Evolutionary conservation across 2,113 vertebrate genomes (phyloP).

Genomic region (Caranx ignobilis): DNA sequence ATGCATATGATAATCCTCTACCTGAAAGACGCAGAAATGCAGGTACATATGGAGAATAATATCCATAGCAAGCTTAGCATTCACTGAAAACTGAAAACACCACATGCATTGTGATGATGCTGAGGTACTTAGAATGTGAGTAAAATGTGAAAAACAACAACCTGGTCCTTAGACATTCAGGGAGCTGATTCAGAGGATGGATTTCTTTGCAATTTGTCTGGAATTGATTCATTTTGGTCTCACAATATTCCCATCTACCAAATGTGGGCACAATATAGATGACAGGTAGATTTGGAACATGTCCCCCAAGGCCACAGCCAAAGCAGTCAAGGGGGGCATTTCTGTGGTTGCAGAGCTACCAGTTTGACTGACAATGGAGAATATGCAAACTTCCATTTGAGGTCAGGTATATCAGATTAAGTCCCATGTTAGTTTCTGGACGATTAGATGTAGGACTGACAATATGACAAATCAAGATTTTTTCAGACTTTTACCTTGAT

Average conservation of each 20-base stretch:
- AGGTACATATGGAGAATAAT: constrained; percentile 1
- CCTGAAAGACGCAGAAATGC: not conserved
- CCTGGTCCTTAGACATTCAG: not conserved
- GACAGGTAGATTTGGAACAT: too few relatives aligned
- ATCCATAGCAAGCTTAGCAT: constrained; percentile 14
- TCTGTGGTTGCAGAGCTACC: too few relatives aligned
- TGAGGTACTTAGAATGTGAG: not conserved
- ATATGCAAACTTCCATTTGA: not conserved
- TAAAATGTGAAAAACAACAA: not conserved
- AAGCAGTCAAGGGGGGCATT: too few relatives aligned
- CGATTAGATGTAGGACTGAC: too few relatives aligned
- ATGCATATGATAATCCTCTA: constrained; percentile 18
- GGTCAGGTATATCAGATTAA: not conserved
- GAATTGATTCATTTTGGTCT: not conserved
- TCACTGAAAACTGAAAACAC: constrained; percentile 21
- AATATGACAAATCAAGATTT: too few relatives aligned
- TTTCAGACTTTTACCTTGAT: too few relatives aligned
- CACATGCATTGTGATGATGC: not conserved
- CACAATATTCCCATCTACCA: not conserved
- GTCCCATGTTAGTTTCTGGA: not conserved
- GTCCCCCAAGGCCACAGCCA: too few relatives aligned
- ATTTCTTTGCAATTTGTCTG: not conserved
- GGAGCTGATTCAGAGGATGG: not conserved
- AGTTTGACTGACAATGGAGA: not conserved
- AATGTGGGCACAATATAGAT: too few relatives aligned